Percentiles rank a stretch among this genome's conserved stretches.
Evolutionary conservation across 2,797 vertebrate species (phyloP).

Genomic region (Nannoperca australis): DNA sequence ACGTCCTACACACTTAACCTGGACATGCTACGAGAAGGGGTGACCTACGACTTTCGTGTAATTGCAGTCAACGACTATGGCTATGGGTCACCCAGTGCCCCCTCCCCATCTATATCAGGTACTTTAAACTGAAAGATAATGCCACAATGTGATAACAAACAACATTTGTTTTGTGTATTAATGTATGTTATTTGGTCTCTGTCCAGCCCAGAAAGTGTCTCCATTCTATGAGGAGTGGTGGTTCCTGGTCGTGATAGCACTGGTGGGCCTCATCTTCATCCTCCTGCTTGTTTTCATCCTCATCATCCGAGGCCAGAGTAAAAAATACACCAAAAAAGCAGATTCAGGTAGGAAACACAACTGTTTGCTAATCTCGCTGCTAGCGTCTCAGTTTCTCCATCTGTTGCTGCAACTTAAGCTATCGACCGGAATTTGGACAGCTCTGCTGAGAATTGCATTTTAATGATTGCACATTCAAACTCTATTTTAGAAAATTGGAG

Average conservation of each 20-base stretch:
- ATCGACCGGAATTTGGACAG: constrained; percentile 38
- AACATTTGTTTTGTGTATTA: neutral
- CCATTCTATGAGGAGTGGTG: constrained; percentile 99
- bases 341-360: constrained; percentile 88
- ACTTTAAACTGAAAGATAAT: neutral
- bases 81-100: constrained; percentile 94
- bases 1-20: constrained; percentile 97
- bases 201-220: constrained; percentile 94
- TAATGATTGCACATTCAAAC: constrained; percentile 54
- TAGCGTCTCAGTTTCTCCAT: constrained; percentile 23
- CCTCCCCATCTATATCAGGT: constrained; percentile 96
- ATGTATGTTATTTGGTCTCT: neutral
- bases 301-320: constrained; percentile 97
- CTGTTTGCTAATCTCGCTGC: neutral
- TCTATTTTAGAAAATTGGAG: constrained; percentile 44
- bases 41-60: constrained; percentile 97
- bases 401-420: constrained; percentile 20
- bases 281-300: constrained; percentile 97
- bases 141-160: neutral
- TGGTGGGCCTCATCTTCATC: constrained; percentile 98
- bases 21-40: constrained; percentile 94
- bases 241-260: constrained; percentile 97
- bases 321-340: constrained; percentile 96
- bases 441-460: constrained; percentile 52
- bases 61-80: constrained; percentile 97